Conservation (phyloP, 2,888 invertebrate species). For the Zygogramma bicolorata region DNA sequence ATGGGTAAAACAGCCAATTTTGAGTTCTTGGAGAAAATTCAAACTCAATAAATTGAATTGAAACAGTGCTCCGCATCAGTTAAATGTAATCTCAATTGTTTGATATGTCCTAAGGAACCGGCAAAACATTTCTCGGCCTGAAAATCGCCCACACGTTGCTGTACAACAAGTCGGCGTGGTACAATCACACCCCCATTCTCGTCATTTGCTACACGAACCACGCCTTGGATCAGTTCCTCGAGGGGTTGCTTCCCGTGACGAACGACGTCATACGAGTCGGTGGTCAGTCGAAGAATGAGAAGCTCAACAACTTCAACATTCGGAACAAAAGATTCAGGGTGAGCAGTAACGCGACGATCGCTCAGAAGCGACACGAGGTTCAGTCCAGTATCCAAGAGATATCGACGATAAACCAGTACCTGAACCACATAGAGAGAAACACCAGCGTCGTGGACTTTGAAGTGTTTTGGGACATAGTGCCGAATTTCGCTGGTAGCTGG, state of each 20-base stretch:
- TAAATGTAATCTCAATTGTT: neutral
- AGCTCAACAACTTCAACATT: constrained; percentile 67
- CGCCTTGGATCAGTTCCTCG: constrained; percentile 87
- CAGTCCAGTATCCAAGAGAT: constrained; percentile 26
- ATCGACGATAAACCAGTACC: constrained; percentile 30
- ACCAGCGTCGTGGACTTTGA: constrained; percentile 58
- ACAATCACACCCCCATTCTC: constrained; percentile 72
- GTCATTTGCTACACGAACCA: constrained; percentile 89
- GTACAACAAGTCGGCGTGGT: constrained; percentile 68
- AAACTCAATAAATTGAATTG: no score
- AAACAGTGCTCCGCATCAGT: no score
- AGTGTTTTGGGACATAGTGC: constrained; percentile 47
- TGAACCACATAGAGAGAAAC: constrained; percentile 58
- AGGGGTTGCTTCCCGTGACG: constrained; percentile 68
- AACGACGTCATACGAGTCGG: constrained; percentile 9
- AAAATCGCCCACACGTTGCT: constrained; percentile 79
- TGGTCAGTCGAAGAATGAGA: constrained; percentile 74
- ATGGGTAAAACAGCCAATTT: no score
- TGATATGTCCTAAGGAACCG: constrained; percentile 71
- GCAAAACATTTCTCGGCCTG: constrained; percentile 85
- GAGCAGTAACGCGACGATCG: constrained; percentile 25
- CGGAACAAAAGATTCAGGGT: constrained; percentile 15
- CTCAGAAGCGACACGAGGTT: constrained; percentile 32
- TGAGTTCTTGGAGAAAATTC: no score
- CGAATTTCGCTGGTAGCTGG: constrained; percentile 63